phyloP scores from a whole-genome alignment of 2,113 vertebrate genomes.

The Ciconia maguari region DNA sequence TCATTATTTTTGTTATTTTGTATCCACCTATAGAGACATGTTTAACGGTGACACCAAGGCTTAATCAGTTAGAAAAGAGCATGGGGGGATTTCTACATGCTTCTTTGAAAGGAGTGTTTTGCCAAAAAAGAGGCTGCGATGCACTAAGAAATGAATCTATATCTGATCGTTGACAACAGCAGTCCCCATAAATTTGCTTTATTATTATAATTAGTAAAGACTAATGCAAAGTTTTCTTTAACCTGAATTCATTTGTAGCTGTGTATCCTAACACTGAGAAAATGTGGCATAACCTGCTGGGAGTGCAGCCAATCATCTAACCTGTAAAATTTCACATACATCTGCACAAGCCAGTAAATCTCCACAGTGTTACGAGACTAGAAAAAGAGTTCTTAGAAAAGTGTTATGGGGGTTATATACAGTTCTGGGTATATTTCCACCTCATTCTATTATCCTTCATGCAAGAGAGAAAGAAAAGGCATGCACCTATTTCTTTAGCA shows the following conservation, averaged over 20 bases:
- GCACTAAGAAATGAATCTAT: not conserved
- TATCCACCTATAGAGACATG: not conserved
- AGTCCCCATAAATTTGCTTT: not conserved
- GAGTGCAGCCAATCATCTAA: not conserved
- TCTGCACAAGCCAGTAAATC: not conserved
- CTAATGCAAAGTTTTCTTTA: not conserved
- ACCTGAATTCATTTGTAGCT: not conserved
- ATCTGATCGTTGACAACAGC: not conserved
- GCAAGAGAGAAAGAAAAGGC: not conserved
- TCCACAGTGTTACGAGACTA: not conserved
- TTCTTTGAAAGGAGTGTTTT: not conserved
- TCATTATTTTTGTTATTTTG: not conserved
- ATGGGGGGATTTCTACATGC: not conserved
- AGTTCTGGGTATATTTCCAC: not conserved
- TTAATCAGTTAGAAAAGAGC: not conserved
- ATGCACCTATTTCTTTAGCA: not conserved
- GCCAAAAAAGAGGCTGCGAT: not conserved
- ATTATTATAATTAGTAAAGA: not conserved
- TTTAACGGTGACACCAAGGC: not conserved
- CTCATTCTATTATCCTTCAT: not conserved
- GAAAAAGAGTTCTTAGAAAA: not conserved
- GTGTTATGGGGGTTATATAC: not conserved
- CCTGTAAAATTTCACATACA: not conserved
- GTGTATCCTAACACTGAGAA: not conserved
- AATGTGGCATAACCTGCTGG: not conserved